A percentile compares a stretch with the other conserved stretches of the same genome.
Evolutionary conservation across 1,140 invertebrate species (phyloP).

Genomic region (Drosophila ercepeae): DNA sequence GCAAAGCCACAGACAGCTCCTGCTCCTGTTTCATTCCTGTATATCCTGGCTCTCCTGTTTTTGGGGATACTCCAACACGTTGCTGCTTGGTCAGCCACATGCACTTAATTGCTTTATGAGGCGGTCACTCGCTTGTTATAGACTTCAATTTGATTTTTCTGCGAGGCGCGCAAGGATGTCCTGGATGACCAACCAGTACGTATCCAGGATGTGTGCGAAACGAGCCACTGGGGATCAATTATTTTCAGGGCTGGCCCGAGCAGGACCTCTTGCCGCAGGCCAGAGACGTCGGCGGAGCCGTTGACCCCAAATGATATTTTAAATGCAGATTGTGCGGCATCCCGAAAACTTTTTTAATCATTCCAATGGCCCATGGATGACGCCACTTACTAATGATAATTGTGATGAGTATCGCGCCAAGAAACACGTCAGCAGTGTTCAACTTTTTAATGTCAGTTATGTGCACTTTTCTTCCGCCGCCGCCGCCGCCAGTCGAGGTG

Average conservation of each 20-base stretch:
- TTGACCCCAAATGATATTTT: slow-evolving; percentile 49
- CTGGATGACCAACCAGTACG: not conserved
- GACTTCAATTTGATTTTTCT: slow-evolving; percentile 78
- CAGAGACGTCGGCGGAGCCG: slow-evolving; percentile 55
- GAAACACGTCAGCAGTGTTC: slow-evolving; percentile 50
- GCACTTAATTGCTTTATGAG: slow-evolving; percentile 82
- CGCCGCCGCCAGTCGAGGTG: slow-evolving; percentile 26
- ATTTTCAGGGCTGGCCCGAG: slow-evolving; percentile 41
- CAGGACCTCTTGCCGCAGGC: slow-evolving; percentile 34
- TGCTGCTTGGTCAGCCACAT: slow-evolving; percentile 80
- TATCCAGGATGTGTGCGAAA: slow-evolving; percentile 27
- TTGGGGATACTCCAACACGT: slow-evolving; percentile 67
- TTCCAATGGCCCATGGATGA: slow-evolving; percentile 52
- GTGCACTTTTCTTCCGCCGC: slow-evolving; percentile 55
- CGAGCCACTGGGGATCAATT: slow-evolving; percentile 78
- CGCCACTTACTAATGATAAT: slow-evolving; percentile 30
- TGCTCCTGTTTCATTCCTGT: not conserved
- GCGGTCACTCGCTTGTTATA: slow-evolving; percentile 78
- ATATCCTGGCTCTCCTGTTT: slow-evolving; percentile 18
- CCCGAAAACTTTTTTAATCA: slow-evolving; percentile 75
- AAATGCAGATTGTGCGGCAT: slow-evolving; percentile 62
- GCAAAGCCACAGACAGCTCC: not conserved
- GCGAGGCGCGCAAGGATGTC: slow-evolving; percentile 27
- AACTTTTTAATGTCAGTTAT: slow-evolving; percentile 70
- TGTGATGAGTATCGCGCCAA: slow-evolving; percentile 14